Evolutionary conservation across 2,888 invertebrate species (phyloP).

Genomic region (Onchidella celtica): DNA sequence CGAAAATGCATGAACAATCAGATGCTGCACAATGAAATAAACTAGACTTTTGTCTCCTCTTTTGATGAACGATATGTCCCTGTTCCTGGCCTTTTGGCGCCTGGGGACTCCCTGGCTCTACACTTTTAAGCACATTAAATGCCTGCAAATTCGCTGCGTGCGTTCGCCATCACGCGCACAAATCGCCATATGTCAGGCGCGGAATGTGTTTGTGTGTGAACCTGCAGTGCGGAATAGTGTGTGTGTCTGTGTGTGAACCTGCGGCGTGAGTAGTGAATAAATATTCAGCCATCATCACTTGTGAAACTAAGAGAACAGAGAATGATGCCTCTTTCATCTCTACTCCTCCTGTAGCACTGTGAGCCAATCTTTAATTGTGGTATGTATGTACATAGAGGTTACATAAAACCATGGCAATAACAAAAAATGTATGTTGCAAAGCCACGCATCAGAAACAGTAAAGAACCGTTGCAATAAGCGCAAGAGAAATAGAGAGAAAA

Average conservation of each 20-base stretch:
- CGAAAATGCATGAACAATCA: conserved; percentile 9
- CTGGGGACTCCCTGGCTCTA: no score
- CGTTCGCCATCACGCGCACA: conserved; percentile 20
- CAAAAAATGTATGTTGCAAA: no score
- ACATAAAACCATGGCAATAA: no score
- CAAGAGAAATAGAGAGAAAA: no score
- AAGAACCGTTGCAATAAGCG: no score
- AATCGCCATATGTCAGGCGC: conserved; percentile 24
- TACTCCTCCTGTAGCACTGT: no score
- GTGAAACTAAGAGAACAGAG: not conserved
- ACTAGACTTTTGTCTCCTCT: conserved; percentile 29
- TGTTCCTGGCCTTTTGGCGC: conserved; percentile 9
- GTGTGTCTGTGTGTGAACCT: no score
- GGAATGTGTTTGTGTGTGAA: conserved; percentile 10
- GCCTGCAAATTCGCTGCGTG: conserved; percentile 24
- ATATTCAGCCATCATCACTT: not conserved
- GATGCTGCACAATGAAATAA: conserved; percentile 22
- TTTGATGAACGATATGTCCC: conserved; percentile 31
- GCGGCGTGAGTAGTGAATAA: not conserved
- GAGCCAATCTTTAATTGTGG: no score
- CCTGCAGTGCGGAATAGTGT: no score
- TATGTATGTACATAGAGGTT: no score
- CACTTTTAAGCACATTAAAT: conserved; percentile 3
- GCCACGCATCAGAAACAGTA: no score
- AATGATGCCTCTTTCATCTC: not conserved